A percentile compares a stretch with the other conserved stretches of the same genome.
Conservation (phyloP, 2,113 vertebrate genomes). For the Ageneiosus marmoratus region DNA sequence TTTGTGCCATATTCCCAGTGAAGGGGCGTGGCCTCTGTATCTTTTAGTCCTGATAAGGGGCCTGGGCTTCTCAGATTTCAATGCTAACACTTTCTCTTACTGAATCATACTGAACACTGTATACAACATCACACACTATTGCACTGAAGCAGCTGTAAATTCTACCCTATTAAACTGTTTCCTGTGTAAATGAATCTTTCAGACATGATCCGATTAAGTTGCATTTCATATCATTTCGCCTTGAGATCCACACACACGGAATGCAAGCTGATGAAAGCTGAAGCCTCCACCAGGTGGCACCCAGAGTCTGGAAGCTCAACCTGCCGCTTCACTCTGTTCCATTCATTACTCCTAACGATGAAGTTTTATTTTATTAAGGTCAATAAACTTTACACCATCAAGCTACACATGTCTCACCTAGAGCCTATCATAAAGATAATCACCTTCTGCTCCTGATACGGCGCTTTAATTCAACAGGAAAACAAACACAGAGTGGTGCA, state of each 20-base stretch:
- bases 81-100: background rate
- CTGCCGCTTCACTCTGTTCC: background rate
- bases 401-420: background rate
- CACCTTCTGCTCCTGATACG: slow-evolving; percentile 15
- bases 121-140: background rate
- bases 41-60: background rate
- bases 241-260: background rate
- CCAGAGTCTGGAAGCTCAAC: background rate
- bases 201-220: background rate
- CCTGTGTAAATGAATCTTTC: background rate
- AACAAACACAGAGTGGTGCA: background rate
- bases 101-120: background rate
- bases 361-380: slow-evolving; percentile 3
- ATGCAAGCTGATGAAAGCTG: background rate
- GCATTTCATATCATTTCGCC: background rate
- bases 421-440: slow-evolving; percentile 2
- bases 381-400: slow-evolving; percentile 15
- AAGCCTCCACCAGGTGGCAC: slow-evolving; percentile 33
- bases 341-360: slow-evolving; percentile 3
- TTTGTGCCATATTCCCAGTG: background rate
- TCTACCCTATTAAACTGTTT: background rate
- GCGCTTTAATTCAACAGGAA: background rate
- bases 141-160: background rate
- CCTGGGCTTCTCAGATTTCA: background rate
- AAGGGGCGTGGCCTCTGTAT: background rate